Evolutionary conservation across 2,797 vertebrate genomes (phyloP).

Genomic region (Naso thynnoides): DNA sequence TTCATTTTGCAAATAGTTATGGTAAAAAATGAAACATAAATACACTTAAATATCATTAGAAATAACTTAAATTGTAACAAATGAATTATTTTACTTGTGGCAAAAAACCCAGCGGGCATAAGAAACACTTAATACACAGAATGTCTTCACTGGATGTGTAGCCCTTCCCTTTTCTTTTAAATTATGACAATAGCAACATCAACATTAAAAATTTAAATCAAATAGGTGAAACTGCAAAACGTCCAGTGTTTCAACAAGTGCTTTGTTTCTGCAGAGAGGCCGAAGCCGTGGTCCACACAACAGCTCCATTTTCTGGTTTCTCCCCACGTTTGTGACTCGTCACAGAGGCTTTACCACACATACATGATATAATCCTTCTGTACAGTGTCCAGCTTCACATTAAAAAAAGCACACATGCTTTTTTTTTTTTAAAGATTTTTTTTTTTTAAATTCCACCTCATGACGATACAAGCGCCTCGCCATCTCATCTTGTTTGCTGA

Average conservation of each 20-base stretch:
- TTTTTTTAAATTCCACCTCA: conserved; percentile 43
- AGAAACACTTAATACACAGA: conserved; percentile 76
- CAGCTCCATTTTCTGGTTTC: conserved; percentile 59
- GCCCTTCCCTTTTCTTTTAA: conserved; percentile 84
- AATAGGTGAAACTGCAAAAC: conserved; percentile 72
- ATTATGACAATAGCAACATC: conserved; percentile 73
- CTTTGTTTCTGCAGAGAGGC: conserved; percentile 72
- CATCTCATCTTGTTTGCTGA: conserved; percentile 64
- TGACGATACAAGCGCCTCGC: conserved; percentile 67
- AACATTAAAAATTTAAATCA: conserved; percentile 77
- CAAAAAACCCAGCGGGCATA: conserved; percentile 72
- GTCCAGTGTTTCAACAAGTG: conserved; percentile 82
- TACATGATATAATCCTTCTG: conserved; percentile 72
- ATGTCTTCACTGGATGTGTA: conserved; percentile 78
- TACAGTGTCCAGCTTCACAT: conserved; percentile 64
- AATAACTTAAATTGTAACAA: conserved; percentile 88
- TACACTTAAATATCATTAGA: conserved; percentile 86
- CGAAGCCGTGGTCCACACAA: conserved; percentile 67
- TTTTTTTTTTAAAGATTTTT: conserved; percentile 20
- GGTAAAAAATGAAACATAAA: conserved; percentile 84
- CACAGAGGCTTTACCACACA: conserved; percentile 67
- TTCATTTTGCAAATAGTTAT: conserved; percentile 69
- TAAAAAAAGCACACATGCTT: conserved; percentile 63
- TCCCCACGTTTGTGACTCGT: conserved; percentile 53
- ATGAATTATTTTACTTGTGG: conserved; percentile 76